Conservation (phyloP, 2,113 vertebrate species). For the Willisornis vidua region DNA sequence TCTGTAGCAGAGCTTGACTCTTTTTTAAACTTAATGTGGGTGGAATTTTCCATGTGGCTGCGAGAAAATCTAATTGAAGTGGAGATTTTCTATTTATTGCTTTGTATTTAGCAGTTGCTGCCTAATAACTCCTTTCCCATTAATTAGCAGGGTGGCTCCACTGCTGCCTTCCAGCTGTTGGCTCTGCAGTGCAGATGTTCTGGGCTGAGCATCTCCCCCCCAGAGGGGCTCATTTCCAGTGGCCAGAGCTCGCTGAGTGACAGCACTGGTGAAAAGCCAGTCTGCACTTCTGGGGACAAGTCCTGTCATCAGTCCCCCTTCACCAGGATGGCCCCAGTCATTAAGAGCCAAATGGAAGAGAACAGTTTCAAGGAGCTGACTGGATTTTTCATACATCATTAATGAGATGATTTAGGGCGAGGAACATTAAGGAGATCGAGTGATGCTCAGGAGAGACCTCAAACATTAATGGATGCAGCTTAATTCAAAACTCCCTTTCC, state of each 20-base stretch:
- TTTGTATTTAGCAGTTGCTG: background rate
- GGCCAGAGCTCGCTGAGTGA: background rate
- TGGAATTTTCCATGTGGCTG: background rate
- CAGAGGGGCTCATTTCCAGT: background rate
- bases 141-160: background rate
- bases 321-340: background rate
- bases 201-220: background rate
- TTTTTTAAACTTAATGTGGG: background rate
- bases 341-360: background rate
- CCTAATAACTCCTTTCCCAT: background rate
- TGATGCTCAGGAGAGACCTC: slow-evolving; percentile 28
- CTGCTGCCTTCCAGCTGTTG: background rate
- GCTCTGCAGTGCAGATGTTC: slow-evolving; percentile 10
- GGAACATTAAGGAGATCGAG: background rate
- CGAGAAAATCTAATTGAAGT: background rate
- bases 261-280: background rate
- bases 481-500: background rate
- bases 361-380: background rate
- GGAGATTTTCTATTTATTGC: background rate
- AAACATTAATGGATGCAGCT: background rate
- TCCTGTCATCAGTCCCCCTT: slow-evolving; percentile 27
- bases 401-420: background rate
- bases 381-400: slow-evolving; percentile 1
- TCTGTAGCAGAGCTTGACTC: background rate
- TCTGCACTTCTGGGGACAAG: slow-evolving; percentile 16